Percentiles rank a stretch among this genome's conserved stretches.
These are phyloP conservation scores for Bombyx huttoni DNA, from an alignment of 2,888 invertebrate species.

Conservation along the genomic window DNA sequence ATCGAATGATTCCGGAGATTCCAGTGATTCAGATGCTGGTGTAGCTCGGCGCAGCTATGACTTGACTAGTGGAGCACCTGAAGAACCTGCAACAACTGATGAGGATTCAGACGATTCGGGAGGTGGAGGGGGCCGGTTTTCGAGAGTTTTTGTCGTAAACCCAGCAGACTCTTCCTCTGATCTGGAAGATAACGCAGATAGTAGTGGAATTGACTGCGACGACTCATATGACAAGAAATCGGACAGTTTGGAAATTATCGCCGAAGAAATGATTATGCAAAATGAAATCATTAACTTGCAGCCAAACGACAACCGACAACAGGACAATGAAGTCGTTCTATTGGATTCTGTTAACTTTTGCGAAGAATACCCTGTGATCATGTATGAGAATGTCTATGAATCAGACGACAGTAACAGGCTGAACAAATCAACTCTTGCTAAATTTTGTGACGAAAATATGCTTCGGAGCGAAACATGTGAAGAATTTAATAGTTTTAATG, in stretches of 20 bases:
- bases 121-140: conserved; percentile 71
- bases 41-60: conserved; percentile 58
- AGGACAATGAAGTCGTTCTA: conserved; percentile 36
- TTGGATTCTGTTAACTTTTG: conserved; percentile 49
- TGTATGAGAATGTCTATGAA: conserved; percentile 31
- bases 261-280: conserved; percentile 32
- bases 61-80: conserved; percentile 54
- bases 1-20: conserved; percentile 64
- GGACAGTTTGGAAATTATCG: conserved; percentile 51
- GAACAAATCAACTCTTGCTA: conserved; percentile 34
- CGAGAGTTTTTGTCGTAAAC: conserved; percentile 79
- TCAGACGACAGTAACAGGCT: conserved; percentile 28
- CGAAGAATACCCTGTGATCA: conserved; percentile 41
- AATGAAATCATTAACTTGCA: conserved; percentile 28
- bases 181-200: conserved; percentile 72
- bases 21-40: conserved; percentile 55
- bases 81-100: conserved; percentile 60
- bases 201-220: conserved; percentile 74
- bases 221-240: conserved; percentile 74
- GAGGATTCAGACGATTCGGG: conserved; percentile 70
- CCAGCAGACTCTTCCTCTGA: conserved; percentile 74
- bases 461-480: conserved; percentile 59
- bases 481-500: conserved; percentile 58
- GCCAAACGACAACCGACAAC: conserved; percentile 24
- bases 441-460: conserved; percentile 59